Conservation (phyloP, 2,797 vertebrate species). For the Hozukius guyotensis region DNA sequence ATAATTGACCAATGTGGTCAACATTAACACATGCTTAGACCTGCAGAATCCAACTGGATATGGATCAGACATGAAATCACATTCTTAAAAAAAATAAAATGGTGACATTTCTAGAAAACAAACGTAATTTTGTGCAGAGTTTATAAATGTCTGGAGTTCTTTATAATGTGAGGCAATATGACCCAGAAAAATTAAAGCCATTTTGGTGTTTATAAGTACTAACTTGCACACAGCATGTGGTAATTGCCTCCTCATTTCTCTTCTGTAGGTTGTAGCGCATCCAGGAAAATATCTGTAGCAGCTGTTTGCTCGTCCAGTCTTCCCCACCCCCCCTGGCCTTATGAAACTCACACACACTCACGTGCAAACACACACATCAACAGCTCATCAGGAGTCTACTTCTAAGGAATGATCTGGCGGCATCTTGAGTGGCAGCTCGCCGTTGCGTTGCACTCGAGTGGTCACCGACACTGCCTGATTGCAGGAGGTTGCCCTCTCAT, state of each 20-base stretch:
- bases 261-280: slow-evolving; percentile 20
- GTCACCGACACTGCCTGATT: slow-evolving; percentile 64
- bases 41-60: slow-evolving; percentile 5
- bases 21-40: slow-evolving; percentile 9
- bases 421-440: slow-evolving; percentile 57
- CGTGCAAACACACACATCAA: slow-evolving; percentile 19
- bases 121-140: neutral
- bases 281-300: slow-evolving; percentile 45
- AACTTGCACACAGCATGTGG: neutral
- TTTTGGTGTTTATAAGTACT: slow-evolving; percentile 14
- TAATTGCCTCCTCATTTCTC: slow-evolving; percentile 19
- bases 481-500: slow-evolving; percentile 70
- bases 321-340: neutral
- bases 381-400: slow-evolving; percentile 45
- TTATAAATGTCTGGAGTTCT: neutral
- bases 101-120: neutral
- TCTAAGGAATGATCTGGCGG: slow-evolving; percentile 51
- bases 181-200: neutral
- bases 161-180: neutral
- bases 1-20: slow-evolving; percentile 1
- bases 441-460: slow-evolving; percentile 60
- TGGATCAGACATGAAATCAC: slow-evolving; percentile 16
- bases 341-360: slow-evolving; percentile 7
- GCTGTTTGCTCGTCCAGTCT: slow-evolving; percentile 42
- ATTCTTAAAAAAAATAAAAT: neutral